Base-by-base conservation (phyloP, 2,888 invertebrate species). In the Deilephila porcellus region DNA sequence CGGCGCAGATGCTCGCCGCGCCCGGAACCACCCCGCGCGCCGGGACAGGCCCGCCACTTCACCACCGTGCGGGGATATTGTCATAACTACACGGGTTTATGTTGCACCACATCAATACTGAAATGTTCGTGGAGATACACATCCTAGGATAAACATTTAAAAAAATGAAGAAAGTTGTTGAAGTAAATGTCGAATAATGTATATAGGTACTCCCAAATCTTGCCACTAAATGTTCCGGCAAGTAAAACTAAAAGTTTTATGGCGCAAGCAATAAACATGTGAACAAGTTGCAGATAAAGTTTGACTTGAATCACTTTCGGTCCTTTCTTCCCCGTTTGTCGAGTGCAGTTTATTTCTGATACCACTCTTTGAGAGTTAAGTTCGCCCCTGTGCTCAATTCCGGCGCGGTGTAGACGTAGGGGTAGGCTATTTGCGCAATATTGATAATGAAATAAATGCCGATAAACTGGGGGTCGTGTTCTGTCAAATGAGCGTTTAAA, bases 1-100 rank as follows among this genome's bases (percentile, higher is more conserved):
- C 81, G 80, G 84, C 85, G 88, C 90, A 90, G 88, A 90, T 88
- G 89, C 83, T 53, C 60, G 29, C 79, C 80, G 81, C 82, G 45
- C 45, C 14, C 45, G 45, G 45, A 82, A 81, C 83, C 84, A 81
- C 81, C 83, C 81, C 77, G 80, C 75, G 72, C 77, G 29, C 70
- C 62, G 60, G 29, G 25, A 19, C 53, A 63, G 52, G 64, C 5
- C 64, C 67, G 67, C 25, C 17, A 52, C 52, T 25, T 19, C n/a
- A 45, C 1, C 25, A 17, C 14, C 11, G n/a, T 17, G 14, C n/a
- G 64, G 37, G 37, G 37, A 11, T 64, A 45, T n/a, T 14, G 37
- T 20, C 34, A 5, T 6, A 6, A 56, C 45, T 45, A 45, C 45
- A 45, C 45, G 45, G 45, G 45, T 45, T 37, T 45, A 11, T 45